These are phyloP conservation scores for Sparus aurata DNA, from an alignment of 2,797 vertebrate species.

Conservation along the genomic window DNA sequence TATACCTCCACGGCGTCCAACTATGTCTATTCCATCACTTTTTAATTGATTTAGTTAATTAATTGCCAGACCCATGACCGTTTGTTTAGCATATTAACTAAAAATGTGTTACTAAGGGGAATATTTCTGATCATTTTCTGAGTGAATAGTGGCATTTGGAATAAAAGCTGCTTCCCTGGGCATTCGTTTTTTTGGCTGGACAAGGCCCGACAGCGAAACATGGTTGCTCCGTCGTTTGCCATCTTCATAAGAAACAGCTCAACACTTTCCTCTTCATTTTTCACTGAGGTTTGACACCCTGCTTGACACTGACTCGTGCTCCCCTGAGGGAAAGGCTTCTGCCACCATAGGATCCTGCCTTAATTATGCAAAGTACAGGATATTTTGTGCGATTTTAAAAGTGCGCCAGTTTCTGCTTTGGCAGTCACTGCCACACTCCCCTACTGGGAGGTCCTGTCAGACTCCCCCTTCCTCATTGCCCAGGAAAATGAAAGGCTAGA, in stretches of 20 bases:
- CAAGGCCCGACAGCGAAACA: slow-evolving; percentile 57
- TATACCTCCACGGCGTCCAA: slow-evolving; percentile 60
- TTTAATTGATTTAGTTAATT: slow-evolving; percentile 77
- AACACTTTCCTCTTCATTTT: slow-evolving; percentile 78
- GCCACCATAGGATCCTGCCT: slow-evolving; percentile 84
- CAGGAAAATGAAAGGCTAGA: slow-evolving; percentile 87
- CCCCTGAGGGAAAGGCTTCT: slow-evolving; percentile 81
- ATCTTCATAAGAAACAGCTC: slow-evolving; percentile 70
- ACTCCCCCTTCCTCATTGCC: slow-evolving; percentile 80
- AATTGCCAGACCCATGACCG: slow-evolving; percentile 62
- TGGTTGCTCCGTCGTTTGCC: slow-evolving; percentile 46
- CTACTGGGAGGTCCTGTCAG: slow-evolving; percentile 87
- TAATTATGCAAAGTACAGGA: slow-evolving; percentile 89
- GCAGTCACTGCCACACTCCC: slow-evolving; percentile 82
- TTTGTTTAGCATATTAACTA: slow-evolving; percentile 57
- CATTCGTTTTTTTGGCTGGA: slow-evolving; percentile 57
- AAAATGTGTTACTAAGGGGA: slow-evolving; percentile 13
- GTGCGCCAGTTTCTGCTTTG: slow-evolving; percentile 84
- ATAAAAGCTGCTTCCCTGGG: slow-evolving; percentile 17
- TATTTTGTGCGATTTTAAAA: slow-evolving; percentile 86
- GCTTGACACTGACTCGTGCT: slow-evolving; percentile 80
- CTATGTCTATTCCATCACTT: slow-evolving; percentile 62
- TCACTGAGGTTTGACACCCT: slow-evolving; percentile 81
- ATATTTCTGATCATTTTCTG: slow-evolving; percentile 13
- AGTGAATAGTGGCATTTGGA: slow-evolving; percentile 22